A percentile compares a stretch with the other conserved stretches of the same genome.
These are phyloP conservation scores for Parazoanthus darwini DNA, from an alignment of 92 coral and sea anemone species.

Conservation along the genomic window DNA sequence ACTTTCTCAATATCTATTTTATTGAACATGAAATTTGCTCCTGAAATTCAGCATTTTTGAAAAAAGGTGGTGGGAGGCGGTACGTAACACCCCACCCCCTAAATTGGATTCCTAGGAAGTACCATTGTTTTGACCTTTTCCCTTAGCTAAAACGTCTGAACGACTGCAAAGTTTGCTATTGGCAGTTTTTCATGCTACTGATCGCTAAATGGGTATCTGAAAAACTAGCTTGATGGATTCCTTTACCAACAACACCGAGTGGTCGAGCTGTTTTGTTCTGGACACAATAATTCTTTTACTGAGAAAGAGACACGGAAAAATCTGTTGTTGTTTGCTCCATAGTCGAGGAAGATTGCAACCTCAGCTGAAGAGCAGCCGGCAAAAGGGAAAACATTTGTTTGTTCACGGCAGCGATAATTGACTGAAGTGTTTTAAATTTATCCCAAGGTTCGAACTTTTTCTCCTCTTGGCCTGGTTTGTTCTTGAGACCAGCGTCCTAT, in stretches of 20 bases:
- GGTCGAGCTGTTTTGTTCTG: not conserved
- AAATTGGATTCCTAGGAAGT: too few species aligned
- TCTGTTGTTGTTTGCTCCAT: not conserved
- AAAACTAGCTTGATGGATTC: not conserved
- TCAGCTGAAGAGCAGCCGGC: conserved; percentile 1
- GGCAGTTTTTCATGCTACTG: not conserved
- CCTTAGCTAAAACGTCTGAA: too few species aligned
- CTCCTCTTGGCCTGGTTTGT: not conserved
- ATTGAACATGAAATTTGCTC: too few species aligned
- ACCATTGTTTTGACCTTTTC: too few species aligned
- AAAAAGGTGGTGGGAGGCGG: too few species aligned
- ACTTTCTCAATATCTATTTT: too few species aligned
- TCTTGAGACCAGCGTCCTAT: not conserved
- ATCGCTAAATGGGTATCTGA: not conserved
- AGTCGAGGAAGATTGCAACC: not conserved
- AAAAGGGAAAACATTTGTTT: conserved; percentile 4
- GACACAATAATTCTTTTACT: not conserved
- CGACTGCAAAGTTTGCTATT: not conserved
- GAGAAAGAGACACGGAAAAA: not conserved
- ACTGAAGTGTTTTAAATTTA: conserved; percentile 1
- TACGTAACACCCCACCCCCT: too few species aligned
- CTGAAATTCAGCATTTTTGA: too few species aligned
- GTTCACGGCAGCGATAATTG: conserved; percentile 13
- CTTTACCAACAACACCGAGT: not conserved
- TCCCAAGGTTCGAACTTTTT: conserved; percentile 4